A percentile compares a stretch with the other conserved stretches of the same genome.
phyloP scores from a whole-genome alignment of 1,140 invertebrate species.

The Macrobrachium rosenbergii region DNA sequence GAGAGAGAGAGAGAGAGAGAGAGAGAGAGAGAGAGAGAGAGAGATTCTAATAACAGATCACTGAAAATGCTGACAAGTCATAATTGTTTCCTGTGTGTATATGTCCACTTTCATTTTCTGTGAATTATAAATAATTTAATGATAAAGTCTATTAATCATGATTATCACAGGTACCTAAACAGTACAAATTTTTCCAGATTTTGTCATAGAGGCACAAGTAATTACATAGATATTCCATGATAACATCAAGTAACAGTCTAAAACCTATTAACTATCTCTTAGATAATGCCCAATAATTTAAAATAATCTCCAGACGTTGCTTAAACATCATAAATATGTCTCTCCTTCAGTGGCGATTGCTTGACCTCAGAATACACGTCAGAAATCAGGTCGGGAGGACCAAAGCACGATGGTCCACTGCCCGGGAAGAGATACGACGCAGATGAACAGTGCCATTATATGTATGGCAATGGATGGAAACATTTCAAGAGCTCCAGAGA shows the following conservation, averaged over 20 bases:
- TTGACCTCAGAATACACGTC: background rate
- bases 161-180: too few species aligned
- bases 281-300: too few species aligned
- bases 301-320: too few species aligned
- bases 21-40: background rate
- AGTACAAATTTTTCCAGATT: too few species aligned
- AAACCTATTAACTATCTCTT: too few species aligned
- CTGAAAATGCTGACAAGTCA: background rate
- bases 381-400: background rate
- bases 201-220: too few species aligned
- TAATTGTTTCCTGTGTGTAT: background rate
- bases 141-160: too few species aligned
- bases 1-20: background rate
- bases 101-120: background rate
- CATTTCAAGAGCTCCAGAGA: background rate
- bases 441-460: constrained; percentile 43
- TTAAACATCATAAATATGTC: too few species aligned
- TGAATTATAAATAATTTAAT: too few species aligned
- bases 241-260: too few species aligned
- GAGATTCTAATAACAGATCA: too few species aligned
- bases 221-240: too few species aligned
- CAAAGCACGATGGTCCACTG: background rate
- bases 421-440: constrained; percentile 40
- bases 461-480: constrained; percentile 41
- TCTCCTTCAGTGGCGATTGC: background rate